phyloP scores from a whole-genome alignment of 2,797 vertebrate genomes.

The Acropternis orthonyx region DNA sequence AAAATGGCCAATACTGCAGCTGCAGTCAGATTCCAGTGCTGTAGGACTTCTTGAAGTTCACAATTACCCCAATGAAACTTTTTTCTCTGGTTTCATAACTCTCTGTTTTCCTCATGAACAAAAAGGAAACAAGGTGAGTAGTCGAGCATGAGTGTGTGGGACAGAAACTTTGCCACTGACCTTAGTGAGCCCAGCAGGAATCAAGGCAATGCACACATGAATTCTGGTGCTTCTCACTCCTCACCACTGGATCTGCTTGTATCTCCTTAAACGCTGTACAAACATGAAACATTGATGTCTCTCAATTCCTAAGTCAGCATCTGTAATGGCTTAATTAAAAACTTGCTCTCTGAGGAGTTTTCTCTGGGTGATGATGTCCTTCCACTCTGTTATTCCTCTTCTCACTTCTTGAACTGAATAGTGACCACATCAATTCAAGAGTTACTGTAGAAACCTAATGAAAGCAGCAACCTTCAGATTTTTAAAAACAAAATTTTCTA shows the following conservation, averaged over 20 bases:
- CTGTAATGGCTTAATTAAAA: background rate
- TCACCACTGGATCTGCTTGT: background rate
- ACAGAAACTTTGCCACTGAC: background rate
- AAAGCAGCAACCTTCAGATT: background rate
- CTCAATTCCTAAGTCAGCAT: background rate
- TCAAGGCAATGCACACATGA: background rate
- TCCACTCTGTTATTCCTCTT: background rate
- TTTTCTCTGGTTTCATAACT: background rate
- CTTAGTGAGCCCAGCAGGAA: background rate
- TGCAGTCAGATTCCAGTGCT: background rate
- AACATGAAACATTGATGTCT: background rate
- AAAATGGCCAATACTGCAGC: background rate
- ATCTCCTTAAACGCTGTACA: background rate
- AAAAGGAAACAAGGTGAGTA: background rate
- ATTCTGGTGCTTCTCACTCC: background rate
- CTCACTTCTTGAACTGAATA: background rate
- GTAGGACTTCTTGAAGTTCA: background rate
- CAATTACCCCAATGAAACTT: background rate
- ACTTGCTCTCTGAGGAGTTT: background rate
- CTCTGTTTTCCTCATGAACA: background rate
- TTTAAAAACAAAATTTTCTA: background rate
- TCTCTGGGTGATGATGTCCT: background rate
- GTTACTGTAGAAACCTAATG: background rate
- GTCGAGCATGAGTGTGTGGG: rapidly evolving
- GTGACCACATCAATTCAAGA: background rate